Percentiles rank a stretch among this genome's conserved stretches.
Evolutionary conservation across 2,797 vertebrate species (phyloP).

Genomic region (Hirundo rustica): DNA sequence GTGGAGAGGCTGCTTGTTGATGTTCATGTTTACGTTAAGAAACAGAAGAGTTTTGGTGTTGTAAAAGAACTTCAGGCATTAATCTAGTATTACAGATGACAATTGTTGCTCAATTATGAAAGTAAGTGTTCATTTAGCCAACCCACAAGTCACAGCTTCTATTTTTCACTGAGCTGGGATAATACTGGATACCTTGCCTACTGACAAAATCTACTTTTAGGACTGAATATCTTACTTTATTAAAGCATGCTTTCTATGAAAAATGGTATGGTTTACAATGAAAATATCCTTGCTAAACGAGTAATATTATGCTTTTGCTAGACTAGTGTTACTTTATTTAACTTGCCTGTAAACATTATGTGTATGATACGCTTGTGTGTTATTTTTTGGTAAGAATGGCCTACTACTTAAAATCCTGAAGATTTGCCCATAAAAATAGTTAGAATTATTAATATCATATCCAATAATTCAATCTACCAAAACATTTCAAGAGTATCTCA

Average conservation of each 20-base stretch:
- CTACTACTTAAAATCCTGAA: neutral
- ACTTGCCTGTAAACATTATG: neutral
- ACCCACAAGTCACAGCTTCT: neutral
- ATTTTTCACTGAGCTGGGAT: neutral
- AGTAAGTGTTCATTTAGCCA: neutral
- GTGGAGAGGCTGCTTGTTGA: neutral
- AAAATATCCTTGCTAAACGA: neutral
- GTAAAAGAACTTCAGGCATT: constrained; percentile 11
- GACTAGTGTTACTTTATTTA: neutral
- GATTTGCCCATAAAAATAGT: neutral
- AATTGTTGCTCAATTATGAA: neutral
- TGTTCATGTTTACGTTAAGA: neutral
- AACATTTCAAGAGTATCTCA: neutral
- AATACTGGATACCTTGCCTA: neutral
- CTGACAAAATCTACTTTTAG: neutral
- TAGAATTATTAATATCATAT: neutral
- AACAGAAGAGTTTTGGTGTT: neutral
- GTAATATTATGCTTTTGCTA: neutral
- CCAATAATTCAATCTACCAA: neutral
- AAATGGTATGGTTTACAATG: neutral
- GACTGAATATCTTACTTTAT: neutral
- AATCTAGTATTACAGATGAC: neutral
- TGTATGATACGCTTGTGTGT: neutral
- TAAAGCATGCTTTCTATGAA: neutral
- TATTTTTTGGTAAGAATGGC: neutral